Evolutionary conservation across 2,113 vertebrate species (phyloP).

Genomic region (Seriola quinqueradiata): DNA sequence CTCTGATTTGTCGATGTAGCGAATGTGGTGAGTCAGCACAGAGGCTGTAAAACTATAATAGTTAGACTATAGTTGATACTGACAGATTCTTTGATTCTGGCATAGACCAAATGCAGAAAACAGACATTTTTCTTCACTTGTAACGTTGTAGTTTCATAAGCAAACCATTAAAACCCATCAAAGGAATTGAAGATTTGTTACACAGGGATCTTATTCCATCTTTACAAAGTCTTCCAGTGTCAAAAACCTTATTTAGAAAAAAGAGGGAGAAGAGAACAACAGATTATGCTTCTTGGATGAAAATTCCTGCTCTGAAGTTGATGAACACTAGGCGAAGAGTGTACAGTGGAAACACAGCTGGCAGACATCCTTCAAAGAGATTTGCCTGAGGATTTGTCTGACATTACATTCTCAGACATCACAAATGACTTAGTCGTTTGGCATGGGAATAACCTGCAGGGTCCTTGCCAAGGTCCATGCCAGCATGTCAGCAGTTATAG

Average conservation of each 20-base stretch:
- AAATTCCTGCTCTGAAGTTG: slow-evolving; percentile 26
- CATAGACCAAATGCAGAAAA: neutral
- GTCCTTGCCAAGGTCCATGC: neutral
- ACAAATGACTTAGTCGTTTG: slow-evolving; percentile 64
- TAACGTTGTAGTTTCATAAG: neutral
- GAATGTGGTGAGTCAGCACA: slow-evolving; percentile 8
- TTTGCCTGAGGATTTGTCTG: slow-evolving; percentile 64
- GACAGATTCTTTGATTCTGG: neutral
- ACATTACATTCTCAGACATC: slow-evolving; percentile 69
- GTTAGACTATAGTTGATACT: slow-evolving; percentile 10
- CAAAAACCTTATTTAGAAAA: slow-evolving; percentile 26
- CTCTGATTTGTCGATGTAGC: slow-evolving; percentile 35
- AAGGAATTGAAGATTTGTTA: neutral
- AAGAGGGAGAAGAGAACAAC: neutral
- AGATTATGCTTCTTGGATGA: slow-evolving; percentile 14
- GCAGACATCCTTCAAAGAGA: slow-evolving; percentile 61
- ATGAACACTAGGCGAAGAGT: slow-evolving; percentile 29
- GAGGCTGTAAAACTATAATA: neutral
- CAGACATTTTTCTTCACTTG: neutral
- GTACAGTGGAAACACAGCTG: slow-evolving; percentile 59
- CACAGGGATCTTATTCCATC: neutral
- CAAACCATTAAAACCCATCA: neutral
- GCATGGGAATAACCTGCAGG: slow-evolving; percentile 46
- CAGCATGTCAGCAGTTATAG: slow-evolving; percentile 43
- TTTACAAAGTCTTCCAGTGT: neutral